A percentile compares a stretch with the other conserved stretches of the same genome.
Evolutionary conservation across 2,113 vertebrate genomes (phyloP).

Genomic region (Pogona vitticeps): DNA sequence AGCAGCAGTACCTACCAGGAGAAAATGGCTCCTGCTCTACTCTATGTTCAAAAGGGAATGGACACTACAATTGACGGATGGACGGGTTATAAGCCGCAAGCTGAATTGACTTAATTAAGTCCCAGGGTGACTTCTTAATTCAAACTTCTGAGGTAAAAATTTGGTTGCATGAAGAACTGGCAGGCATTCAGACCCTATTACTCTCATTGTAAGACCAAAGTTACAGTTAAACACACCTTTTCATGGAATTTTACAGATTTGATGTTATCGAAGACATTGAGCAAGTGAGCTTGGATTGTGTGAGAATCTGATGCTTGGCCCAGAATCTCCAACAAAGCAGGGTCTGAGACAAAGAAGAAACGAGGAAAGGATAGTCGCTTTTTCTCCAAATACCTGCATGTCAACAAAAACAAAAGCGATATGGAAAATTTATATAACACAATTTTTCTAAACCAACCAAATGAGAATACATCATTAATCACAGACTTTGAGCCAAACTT

Average conservation of each 20-base stretch:
- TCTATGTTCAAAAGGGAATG: neutral
- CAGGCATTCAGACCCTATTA: neutral
- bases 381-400: slow-evolving; percentile 91
- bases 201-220: neutral
- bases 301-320: slow-evolving; percentile 96
- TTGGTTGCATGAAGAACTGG: no score
- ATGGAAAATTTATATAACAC: neutral
- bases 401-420: neutral
- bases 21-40: neutral
- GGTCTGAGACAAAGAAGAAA: slow-evolving; percentile 98
- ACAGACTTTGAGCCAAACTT: slow-evolving; percentile 4
- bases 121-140: neutral
- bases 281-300: slow-evolving; percentile 93
- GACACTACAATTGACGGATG: neutral
- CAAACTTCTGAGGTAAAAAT: no score
- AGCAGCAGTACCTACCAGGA: no score
- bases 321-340: slow-evolving; percentile 94
- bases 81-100: no score
- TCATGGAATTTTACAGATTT: slow-evolving; percentile 91
- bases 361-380: slow-evolving; percentile 93
- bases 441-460: neutral
- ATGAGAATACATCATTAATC: neutral
- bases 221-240: slow-evolving; percentile 75
- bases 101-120: neutral
- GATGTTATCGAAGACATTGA: slow-evolving; percentile 96